These are phyloP conservation scores for Abrostola tripartita DNA, from an alignment of 2,888 invertebrate genomes.

Conservation along the genomic window DNA sequence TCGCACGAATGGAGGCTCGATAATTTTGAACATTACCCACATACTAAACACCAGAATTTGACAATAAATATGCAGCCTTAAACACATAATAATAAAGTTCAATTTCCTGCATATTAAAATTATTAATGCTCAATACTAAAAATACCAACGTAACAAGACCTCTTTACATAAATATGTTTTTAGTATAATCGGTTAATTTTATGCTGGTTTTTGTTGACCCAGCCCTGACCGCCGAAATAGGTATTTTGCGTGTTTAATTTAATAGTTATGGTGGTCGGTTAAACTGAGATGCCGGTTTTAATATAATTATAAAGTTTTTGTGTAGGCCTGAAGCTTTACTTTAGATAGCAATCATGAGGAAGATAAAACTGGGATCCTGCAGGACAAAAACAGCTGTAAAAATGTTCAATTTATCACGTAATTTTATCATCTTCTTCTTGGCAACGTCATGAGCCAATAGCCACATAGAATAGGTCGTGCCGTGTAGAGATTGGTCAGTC, in stretches of 20 bases:
- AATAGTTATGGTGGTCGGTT: slow-evolving; percentile 62
- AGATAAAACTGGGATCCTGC: too few species aligned
- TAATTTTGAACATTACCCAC: slow-evolving; percentile 36
- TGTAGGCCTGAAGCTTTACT: slow-evolving; percentile 33
- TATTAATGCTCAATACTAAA: slow-evolving; percentile 46
- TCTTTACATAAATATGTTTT: slow-evolving; percentile 15
- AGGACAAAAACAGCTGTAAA: too few species aligned
- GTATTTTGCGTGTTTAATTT: slow-evolving; percentile 75
- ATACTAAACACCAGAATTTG: slow-evolving; percentile 38
- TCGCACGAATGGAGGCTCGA: slow-evolving; percentile 28
- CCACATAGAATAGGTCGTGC: too few species aligned
- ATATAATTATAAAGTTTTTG: slow-evolving; percentile 60
- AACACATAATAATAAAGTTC: slow-evolving; percentile 55
- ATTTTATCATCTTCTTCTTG: too few species aligned
- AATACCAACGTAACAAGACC: slow-evolving; percentile 54
- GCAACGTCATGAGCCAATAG: too few species aligned
- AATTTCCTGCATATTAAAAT: slow-evolving; percentile 56
- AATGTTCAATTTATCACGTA: too few species aligned
- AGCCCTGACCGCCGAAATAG: slow-evolving; percentile 78
- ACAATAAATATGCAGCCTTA: slow-evolving; percentile 41
- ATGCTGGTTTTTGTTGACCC: slow-evolving; percentile 66
- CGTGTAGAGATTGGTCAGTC: too few species aligned
- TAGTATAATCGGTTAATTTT: slow-evolving; percentile 39
- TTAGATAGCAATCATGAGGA: too few species aligned
- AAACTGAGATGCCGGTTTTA: slow-evolving; percentile 61